phyloP scores from a whole-genome alignment of 1,140 invertebrate genomes.

The Amphibalanus amphitrite region DNA sequence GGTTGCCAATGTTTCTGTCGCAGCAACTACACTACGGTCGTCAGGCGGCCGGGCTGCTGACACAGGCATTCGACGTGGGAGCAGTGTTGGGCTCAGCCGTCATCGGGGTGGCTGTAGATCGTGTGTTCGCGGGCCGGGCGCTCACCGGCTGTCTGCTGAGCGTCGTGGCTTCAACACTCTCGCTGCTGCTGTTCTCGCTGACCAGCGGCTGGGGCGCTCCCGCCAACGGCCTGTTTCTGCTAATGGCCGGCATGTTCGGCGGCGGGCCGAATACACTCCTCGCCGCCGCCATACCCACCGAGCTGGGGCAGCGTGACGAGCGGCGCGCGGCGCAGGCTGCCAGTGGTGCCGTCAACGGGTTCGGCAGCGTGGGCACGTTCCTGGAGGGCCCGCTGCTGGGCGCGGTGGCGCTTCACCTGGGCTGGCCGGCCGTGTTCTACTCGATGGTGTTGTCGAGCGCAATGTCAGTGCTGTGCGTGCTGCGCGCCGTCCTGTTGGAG shows the following conservation, averaged over 20 bases:
- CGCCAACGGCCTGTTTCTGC: constrained; percentile 29
- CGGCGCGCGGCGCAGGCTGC: constrained; percentile 30
- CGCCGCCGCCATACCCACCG: constrained; percentile 30
- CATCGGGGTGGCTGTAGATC: constrained; percentile 29
- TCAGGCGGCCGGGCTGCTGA: constrained; percentile 30
- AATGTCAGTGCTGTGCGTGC: too few relatives aligned
- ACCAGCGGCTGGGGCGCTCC: constrained; percentile 28
- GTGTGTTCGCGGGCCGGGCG: constrained; percentile 26
- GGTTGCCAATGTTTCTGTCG: constrained; percentile 34
- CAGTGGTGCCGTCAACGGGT: constrained; percentile 30
- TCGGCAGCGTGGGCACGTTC: constrained; percentile 34
- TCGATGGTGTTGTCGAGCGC: constrained; percentile 24
- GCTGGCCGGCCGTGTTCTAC: constrained; percentile 34
- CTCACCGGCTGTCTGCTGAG: constrained; percentile 28
- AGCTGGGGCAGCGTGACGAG: constrained; percentile 31
- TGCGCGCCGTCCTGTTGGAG: too few relatives aligned
- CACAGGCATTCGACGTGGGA: constrained; percentile 35
- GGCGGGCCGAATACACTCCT: constrained; percentile 35
- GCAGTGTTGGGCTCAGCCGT: constrained; percentile 31
- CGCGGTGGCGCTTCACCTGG: constrained; percentile 26
- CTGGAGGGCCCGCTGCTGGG: constrained; percentile 34
- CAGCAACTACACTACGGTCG: constrained; percentile 30
- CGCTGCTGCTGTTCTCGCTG: constrained; percentile 28
- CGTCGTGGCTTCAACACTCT: constrained; percentile 24
- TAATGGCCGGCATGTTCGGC: constrained; percentile 32